Conservation (phyloP, 1,140 invertebrate genomes). For the Hermatobates lingyangjiaoensis region DNA sequence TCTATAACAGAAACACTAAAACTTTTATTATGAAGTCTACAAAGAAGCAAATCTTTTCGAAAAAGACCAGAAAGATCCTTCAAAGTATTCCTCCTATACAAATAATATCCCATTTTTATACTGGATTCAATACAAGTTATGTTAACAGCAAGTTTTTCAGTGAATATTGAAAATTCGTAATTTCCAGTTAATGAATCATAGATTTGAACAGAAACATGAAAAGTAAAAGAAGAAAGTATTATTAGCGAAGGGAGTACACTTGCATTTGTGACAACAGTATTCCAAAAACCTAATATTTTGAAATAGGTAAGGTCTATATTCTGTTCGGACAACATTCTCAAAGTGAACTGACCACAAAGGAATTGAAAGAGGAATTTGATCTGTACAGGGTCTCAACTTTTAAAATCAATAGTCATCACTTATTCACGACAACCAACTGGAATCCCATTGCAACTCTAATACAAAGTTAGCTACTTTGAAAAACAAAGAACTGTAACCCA, state of each 20-base stretch:
- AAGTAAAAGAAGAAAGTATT: background rate
- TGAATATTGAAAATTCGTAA: slow-evolving; percentile 9
- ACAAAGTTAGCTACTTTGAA: too few relatives aligned
- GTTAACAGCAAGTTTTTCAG: slow-evolving; percentile 12
- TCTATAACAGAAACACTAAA: background rate
- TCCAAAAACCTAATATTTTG: slow-evolving; percentile 6
- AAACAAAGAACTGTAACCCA: too few relatives aligned
- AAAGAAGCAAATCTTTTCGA: slow-evolving; percentile 3
- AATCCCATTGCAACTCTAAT: too few relatives aligned
- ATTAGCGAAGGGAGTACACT: background rate
- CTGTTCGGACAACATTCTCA: too few relatives aligned
- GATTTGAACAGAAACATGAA: slow-evolving; percentile 3
- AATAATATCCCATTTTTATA: slow-evolving; percentile 10
- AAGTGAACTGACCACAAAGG: too few relatives aligned
- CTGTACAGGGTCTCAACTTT: too few relatives aligned
- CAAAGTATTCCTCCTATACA: background rate
- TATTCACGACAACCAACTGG: too few relatives aligned
- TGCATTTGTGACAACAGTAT: background rate
- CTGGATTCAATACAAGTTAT: slow-evolving; percentile 9
- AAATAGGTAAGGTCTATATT: too few relatives aligned
- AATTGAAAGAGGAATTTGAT: too few relatives aligned
- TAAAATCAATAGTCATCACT: too few relatives aligned
- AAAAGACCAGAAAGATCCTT: background rate
- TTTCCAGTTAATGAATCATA: background rate
- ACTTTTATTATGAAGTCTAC: background rate